Conservation (phyloP, 2,113 vertebrate genomes). For the Corythaixoides concolor region DNA sequence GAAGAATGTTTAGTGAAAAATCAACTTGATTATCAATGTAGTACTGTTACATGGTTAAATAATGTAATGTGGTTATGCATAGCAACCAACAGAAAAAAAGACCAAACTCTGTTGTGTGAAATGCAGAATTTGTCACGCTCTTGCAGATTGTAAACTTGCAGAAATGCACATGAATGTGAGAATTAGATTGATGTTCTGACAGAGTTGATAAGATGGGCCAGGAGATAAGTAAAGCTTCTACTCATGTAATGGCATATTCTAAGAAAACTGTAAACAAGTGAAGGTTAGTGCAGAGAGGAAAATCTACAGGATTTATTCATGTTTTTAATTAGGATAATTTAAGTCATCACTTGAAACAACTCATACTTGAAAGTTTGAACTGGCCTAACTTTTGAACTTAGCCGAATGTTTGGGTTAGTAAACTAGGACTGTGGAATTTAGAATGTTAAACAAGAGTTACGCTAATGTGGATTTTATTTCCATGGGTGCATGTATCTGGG, state of each 20-base stretch:
- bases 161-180: background rate
- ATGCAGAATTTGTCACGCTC: background rate
- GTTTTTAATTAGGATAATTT: background rate
- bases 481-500: background rate
- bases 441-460: background rate
- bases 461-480: background rate
- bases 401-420: background rate
- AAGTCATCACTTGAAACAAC: background rate
- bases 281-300: background rate
- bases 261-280: background rate
- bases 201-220: background rate
- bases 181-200: background rate
- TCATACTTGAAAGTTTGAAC: background rate
- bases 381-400: background rate
- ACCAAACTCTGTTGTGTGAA: background rate
- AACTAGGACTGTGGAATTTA: background rate
- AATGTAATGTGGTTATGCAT: background rate
- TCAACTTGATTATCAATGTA: background rate
- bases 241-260: background rate
- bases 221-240: background rate
- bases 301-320: background rate
- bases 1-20: background rate
- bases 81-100: background rate
- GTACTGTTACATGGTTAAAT: background rate
- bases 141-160: background rate